Evolutionary conservation across 2,888 invertebrate genomes (phyloP).

Genomic region (Bombyx huttoni): DNA sequence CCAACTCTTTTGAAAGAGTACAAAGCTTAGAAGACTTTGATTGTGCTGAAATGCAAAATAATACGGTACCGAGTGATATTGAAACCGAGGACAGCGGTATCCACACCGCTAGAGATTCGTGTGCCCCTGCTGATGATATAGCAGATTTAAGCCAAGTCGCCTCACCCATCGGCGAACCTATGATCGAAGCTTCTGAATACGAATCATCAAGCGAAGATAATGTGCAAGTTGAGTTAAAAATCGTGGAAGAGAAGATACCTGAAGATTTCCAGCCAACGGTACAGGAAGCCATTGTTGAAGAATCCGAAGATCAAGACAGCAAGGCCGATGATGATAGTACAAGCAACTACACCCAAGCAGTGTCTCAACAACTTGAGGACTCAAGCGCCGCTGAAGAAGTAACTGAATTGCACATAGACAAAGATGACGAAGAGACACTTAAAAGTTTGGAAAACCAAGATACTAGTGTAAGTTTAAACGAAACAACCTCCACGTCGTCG

Average conservation of each 20-base stretch:
- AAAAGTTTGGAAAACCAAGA: slow-evolving; percentile 69
- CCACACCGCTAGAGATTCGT: slow-evolving; percentile 84
- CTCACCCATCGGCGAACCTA: slow-evolving; percentile 58
- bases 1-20: slow-evolving; percentile 74
- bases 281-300: slow-evolving; percentile 59
- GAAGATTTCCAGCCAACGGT: slow-evolving; percentile 30
- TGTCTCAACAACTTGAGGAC: slow-evolving; percentile 60
- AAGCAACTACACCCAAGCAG: slow-evolving; percentile 58
- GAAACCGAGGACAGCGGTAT: slow-evolving; percentile 86
- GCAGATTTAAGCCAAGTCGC: slow-evolving; percentile 71
- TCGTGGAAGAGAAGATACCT: slow-evolving; percentile 32
- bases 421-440: slow-evolving; percentile 66
- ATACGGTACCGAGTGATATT: slow-evolving; percentile 72
- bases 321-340: slow-evolving; percentile 54
- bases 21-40: slow-evolving; percentile 77
- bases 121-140: slow-evolving; percentile 82
- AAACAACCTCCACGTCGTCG: slow-evolving; percentile 55
- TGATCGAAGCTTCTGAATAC: slow-evolving; percentile 55
- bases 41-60: slow-evolving; percentile 74
- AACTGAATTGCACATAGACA: slow-evolving; percentile 65
- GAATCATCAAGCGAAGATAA: slow-evolving; percentile 62
- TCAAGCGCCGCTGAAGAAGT: slow-evolving; percentile 54
- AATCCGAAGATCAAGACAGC: slow-evolving; percentile 50
- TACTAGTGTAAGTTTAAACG: slow-evolving; percentile 71
- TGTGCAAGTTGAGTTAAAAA: slow-evolving; percentile 35